Conservation (phyloP, 2,113 vertebrate genomes). For the Odobenus rosmarus region DNA sequence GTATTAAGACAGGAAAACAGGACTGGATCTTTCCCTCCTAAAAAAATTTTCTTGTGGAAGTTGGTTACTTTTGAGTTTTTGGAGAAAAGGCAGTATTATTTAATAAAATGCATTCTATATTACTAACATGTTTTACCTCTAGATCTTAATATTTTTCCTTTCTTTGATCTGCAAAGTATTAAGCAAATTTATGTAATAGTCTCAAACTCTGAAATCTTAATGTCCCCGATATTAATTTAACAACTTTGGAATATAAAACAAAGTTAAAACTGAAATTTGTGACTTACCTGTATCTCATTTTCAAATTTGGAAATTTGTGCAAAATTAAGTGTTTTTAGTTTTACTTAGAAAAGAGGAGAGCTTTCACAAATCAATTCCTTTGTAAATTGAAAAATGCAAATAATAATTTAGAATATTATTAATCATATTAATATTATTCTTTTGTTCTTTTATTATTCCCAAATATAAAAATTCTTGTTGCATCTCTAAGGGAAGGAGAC, state of each 20-base stretch:
- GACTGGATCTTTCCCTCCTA: neutral
- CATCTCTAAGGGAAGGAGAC: neutral
- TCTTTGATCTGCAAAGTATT: conserved; percentile 36
- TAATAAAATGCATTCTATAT: neutral
- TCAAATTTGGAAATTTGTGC: conserved; percentile 29
- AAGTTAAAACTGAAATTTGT: conserved; percentile 36
- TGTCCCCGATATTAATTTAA: conserved; percentile 31
- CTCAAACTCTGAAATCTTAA: conserved; percentile 45
- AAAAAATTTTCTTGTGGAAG: neutral
- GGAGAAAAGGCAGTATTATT: conserved; percentile 25
- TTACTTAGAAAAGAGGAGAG: conserved; percentile 22
- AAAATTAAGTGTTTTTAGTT: conserved; percentile 46
- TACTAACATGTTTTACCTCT: neutral
- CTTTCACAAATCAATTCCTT: neutral
- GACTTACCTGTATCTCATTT: neutral
- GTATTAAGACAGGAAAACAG: neutral
- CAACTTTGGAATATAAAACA: conserved; percentile 36
- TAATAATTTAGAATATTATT: conserved; percentile 32
- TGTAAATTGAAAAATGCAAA: conserved; percentile 37
- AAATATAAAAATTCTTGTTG: conserved; percentile 16
- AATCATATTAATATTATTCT: neutral
- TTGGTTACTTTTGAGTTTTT: conserved; percentile 55
- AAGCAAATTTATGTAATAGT: neutral
- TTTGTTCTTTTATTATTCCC: conserved; percentile 42
- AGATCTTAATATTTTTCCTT: neutral